These are phyloP conservation scores for Idaea dimidiata DNA, from an alignment of 2,888 invertebrate genomes.

Conservation along the genomic window DNA sequence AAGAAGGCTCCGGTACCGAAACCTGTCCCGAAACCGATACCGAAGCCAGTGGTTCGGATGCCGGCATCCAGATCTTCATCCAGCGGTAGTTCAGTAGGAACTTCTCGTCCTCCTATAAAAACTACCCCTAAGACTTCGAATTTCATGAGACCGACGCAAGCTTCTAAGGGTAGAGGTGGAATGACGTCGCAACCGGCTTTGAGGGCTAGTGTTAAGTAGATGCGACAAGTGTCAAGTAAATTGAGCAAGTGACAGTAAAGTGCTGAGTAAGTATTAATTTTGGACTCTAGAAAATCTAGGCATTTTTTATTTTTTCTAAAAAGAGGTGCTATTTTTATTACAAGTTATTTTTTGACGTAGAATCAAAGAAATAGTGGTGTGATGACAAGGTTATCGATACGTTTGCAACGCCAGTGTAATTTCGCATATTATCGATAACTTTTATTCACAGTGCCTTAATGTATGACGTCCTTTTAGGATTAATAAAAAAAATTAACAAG, in stretches of 20 bases:
- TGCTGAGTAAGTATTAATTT: not conserved
- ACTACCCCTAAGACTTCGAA: slow-evolving; percentile 71
- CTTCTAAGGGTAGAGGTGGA: slow-evolving; percentile 86
- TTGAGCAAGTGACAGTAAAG: not conserved
- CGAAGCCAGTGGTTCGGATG: slow-evolving; percentile 58
- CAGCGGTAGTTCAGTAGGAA: slow-evolving; percentile 75
- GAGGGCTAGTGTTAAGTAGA: slow-evolving; percentile 60
- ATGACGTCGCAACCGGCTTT: slow-evolving; percentile 52
- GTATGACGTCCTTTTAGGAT: slow-evolving; percentile 34
- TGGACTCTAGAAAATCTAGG: not conserved
- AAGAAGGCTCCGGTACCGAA: slow-evolving; percentile 82
- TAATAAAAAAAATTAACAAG: slow-evolving; percentile 29
- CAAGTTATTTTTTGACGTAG: not conserved
- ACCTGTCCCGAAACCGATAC: slow-evolving; percentile 74
- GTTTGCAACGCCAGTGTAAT: not conserved
- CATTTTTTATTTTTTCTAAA: not conserved
- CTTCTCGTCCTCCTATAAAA: slow-evolving; percentile 68
- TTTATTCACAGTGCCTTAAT: slow-evolving; percentile 25
- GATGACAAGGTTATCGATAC: not conserved
- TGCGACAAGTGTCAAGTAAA: not conserved
- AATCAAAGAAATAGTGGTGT: not conserved
- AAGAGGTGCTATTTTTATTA: not conserved
- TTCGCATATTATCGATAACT: not conserved
- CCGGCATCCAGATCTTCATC: slow-evolving; percentile 73
- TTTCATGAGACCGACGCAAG: slow-evolving; percentile 94